Base-by-base conservation (phyloP, 2,797 vertebrate species). In the Manis javanica region DNA sequence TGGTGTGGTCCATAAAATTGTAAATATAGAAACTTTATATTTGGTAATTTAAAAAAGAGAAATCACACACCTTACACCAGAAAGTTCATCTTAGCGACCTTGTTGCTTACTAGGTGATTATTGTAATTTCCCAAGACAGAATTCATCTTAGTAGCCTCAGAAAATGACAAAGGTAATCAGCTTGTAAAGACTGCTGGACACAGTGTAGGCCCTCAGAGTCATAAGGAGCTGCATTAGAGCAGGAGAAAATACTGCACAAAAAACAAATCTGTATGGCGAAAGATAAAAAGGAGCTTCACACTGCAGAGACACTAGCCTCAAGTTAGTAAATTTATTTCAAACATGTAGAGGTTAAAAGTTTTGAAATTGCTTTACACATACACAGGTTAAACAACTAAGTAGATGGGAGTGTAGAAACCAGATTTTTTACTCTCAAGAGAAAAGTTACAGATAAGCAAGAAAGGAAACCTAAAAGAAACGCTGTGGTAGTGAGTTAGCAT, bases 161-260 rank as follows among this genome's bases (percentile, higher is more conserved):
- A 84, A 94, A 96, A 51, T 69, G 77, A 61, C 78, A 86, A 51
- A 18, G 39, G 53, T 42, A 68, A 97, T 79, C 69, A 87, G 87
- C 64, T 92, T 72, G 37, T 57, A 84, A 95, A 91, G 71, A 90
- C n/a, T 57, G 77, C 68, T 24, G 4, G n/a, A 79, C 11, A 72
- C 11, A 72, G 81, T 37, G 23, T 9, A 87, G 29, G 34, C 39
- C 69, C 69, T 75, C 26, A 69, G 64, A 88, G 83, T 91, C 74
- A 69, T 19, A 95, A 81, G 49, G 0, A 46, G 31, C 89, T 78
- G 4, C 49, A 69, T 9, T 39, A 61, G 23, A 42, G 49, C 5
- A 49, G 37, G 37, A 39, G 34, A 87, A 55, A n/a, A 24, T 29
- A 57, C n/a, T 10, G 4, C 19, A 26, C 12, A 14, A 53, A 91